Percentiles rank a stretch among this genome's conserved stretches.
Evolutionary conservation across 2,888 invertebrate species (phyloP).

Genomic region (Leucoma salicis): DNA sequence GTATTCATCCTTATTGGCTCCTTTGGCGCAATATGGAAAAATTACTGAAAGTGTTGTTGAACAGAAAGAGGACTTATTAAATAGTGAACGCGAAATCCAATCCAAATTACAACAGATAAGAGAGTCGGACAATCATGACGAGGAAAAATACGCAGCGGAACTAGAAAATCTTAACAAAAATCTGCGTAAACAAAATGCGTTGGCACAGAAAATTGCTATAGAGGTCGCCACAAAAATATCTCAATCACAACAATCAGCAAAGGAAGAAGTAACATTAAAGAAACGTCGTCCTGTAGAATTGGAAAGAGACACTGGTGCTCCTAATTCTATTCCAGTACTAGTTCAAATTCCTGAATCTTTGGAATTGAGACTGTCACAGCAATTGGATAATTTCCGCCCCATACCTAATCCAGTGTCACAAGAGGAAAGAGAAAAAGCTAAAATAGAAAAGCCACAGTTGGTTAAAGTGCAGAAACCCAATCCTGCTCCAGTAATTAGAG

Average conservation of each 20-base stretch:
- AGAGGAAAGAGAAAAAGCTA: slow-evolving; percentile 41
- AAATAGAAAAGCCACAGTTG: slow-evolving; percentile 38
- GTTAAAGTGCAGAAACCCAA: slow-evolving; percentile 36
- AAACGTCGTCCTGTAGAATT: slow-evolving; percentile 38
- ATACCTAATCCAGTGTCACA: slow-evolving; percentile 38
- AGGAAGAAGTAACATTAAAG: slow-evolving; percentile 39
- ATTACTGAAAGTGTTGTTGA: slow-evolving; percentile 27
- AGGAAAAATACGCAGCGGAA: slow-evolving; percentile 45
- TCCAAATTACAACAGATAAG: slow-evolving; percentile 38
- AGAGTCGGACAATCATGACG: slow-evolving; percentile 51
- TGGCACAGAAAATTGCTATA: slow-evolving; percentile 33
- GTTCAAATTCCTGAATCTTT: slow-evolving; percentile 16
- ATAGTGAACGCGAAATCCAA: slow-evolving; percentile 30
- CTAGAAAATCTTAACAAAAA: slow-evolving; percentile 46
- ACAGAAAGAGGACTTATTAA: slow-evolving; percentile 31
- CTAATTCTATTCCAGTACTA: slow-evolving; percentile 10
- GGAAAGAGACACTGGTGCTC: slow-evolving; percentile 36
- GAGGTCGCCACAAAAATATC: slow-evolving; percentile 46
- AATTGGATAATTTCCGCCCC: slow-evolving; percentile 37
- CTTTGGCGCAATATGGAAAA: slow-evolving; percentile 29
- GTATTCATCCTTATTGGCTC: slow-evolving; percentile 24
- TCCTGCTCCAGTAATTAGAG: slow-evolving; percentile 31
- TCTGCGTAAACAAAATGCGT: slow-evolving; percentile 47
- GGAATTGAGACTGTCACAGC: slow-evolving; percentile 41
- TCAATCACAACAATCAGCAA: slow-evolving; percentile 31